Base-by-base conservation (phyloP, 2,113 vertebrate species). In the Neopipo cinnamomea region DNA sequence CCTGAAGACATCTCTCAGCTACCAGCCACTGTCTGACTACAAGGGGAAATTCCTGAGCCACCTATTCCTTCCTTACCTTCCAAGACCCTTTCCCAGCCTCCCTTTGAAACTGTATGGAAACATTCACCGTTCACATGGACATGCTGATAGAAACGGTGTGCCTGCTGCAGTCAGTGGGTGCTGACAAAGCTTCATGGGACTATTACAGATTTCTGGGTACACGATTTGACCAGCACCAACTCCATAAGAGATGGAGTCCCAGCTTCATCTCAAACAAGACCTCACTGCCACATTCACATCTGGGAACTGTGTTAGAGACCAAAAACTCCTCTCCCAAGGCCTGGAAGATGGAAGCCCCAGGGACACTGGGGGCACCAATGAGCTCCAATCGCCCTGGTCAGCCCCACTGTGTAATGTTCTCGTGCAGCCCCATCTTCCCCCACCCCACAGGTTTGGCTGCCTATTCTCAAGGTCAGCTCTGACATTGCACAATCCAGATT, bases 61-160 rank as follows among this genome's bases (percentile, higher is more conserved):
- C 5, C 6, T 14, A 21, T 27, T 90, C 50, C 41, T 85, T 71
- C 74, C 25, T 41, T 9, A 3, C 35, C 53, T 85, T 62, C 42
- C 50, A 66, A 47, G 66, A 73, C 27, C 70, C 15, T 84, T 63
- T 28, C n/a, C 33, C 50, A 85, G 41, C 23, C 50, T 85, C 27
- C 47, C 37, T 66, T 44, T 61, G 19, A 94, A 62, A 25, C 30
- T 0, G 0, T 18, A 35, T 33, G 31, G 23, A 91, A 77, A 35
- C 55, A 63, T 15, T 42, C 21, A 9, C 31, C 25, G 33, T 37
- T 61, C 33, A 58, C 15, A 20, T 14, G 21, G 85, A 25, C 3
- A 1, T 7, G 10, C 44, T 28, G 74, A 39, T 1, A 35, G 33
- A 85, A 81, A 39, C 0, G 0, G 24, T 35, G 27, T 42, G 30